A percentile compares a stretch with the other conserved stretches of the same genome.
Conservation (phyloP, 2,113 vertebrate species). For the Strigops habroptila region DNA sequence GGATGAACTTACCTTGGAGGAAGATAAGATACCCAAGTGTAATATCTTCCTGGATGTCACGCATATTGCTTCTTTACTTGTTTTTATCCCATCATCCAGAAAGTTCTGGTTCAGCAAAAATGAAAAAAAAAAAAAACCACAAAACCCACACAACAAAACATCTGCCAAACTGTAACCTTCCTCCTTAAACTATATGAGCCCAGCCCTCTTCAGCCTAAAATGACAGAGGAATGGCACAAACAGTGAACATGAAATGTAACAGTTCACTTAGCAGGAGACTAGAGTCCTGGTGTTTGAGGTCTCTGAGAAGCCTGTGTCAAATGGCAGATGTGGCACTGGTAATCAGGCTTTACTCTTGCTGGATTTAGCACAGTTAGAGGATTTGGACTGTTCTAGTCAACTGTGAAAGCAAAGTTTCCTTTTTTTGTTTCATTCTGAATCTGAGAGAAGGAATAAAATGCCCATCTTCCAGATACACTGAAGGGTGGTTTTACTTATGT, state of each 20-base stretch:
- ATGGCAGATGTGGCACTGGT: neutral
- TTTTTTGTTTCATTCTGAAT: neutral
- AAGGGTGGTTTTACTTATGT: neutral
- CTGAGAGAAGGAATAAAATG: neutral
- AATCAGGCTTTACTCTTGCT: neutral
- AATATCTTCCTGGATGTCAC: neutral
- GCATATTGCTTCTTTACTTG: neutral
- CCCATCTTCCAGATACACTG: neutral
- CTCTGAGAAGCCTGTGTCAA: neutral
- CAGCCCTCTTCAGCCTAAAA: neutral
- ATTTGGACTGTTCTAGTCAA: neutral
- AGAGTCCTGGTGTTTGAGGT: neutral
- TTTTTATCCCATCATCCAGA: neutral
- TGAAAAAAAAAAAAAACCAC: no score
- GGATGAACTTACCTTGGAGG: neutral
- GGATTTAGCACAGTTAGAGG: neutral
- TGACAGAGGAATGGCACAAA: neutral
- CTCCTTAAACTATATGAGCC: neutral
- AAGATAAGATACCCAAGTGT: neutral
- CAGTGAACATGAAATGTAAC: neutral
- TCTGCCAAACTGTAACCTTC: neutral
- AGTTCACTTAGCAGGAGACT: neutral
- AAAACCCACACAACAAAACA: neutral
- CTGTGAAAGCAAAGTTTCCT: neutral
- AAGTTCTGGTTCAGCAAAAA: neutral